Evolutionary conservation across 2,113 vertebrate genomes (phyloP).

Genomic region (Chlorocebus sabaeus): DNA sequence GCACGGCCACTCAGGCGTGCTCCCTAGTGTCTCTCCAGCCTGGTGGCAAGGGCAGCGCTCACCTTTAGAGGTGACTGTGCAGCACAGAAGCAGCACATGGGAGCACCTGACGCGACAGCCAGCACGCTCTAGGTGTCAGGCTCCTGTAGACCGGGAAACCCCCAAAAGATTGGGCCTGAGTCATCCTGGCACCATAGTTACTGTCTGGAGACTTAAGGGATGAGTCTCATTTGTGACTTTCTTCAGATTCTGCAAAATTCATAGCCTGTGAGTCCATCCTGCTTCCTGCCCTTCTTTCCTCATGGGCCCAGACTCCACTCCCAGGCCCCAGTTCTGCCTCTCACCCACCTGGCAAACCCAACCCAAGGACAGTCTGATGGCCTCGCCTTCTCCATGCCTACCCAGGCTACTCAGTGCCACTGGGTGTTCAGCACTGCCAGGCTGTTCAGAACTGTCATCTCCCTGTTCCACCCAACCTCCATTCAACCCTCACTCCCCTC

Average conservation of each 20-base stretch:
- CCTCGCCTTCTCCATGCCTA: background rate
- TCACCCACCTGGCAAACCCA: background rate
- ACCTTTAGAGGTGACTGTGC: background rate
- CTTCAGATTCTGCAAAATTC: background rate
- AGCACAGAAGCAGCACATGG: background rate
- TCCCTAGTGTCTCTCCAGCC: background rate
- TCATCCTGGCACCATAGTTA: background rate
- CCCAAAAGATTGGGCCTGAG: background rate
- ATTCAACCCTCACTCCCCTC: background rate
- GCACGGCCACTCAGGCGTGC: background rate
- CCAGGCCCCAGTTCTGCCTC: background rate
- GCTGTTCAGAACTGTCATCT: background rate
- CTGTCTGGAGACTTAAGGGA: background rate
- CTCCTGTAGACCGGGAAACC: background rate
- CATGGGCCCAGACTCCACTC: background rate
- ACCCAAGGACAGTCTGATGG: too few species aligned
- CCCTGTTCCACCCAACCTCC: background rate
- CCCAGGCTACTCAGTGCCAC: background rate
- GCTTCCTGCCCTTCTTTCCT: background rate
- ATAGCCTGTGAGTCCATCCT: fast-evolving
- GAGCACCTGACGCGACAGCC: background rate
- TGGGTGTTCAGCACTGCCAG: background rate
- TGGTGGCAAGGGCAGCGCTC: background rate
- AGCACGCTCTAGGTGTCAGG: background rate
- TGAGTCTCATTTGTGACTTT: background rate